A percentile compares a stretch with the other conserved stretches of the same genome.
Conservation (phyloP, 2,888 invertebrate species). For the Athrips mouffetella region DNA sequence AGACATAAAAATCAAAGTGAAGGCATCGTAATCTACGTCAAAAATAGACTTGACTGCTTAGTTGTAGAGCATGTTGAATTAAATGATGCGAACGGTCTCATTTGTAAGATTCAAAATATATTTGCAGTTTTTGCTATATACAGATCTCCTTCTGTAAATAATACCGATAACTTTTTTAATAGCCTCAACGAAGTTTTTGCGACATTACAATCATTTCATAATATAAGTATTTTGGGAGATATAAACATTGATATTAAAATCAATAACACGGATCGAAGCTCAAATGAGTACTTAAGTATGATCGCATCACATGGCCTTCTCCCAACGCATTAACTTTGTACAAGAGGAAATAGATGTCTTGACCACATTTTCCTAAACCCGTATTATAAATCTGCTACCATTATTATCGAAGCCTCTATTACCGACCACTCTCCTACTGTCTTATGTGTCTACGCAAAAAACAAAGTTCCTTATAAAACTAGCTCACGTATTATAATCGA, state of each 20-base stretch:
- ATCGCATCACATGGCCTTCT: constrained; percentile 21
- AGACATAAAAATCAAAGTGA: constrained; percentile 11
- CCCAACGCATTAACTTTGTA: constrained; percentile 20
- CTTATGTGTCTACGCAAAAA: no score
- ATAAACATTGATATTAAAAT: constrained; percentile 18
- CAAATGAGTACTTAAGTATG: constrained; percentile 17
- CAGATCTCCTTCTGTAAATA: constrained; percentile 15
- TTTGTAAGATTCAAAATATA: neutral
- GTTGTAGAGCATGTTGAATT: constrained; percentile 7
- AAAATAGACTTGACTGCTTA: neutral
- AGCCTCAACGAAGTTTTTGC: constrained; percentile 9
- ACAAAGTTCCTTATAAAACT: no score
- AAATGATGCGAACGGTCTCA: constrained; percentile 11
- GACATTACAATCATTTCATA: constrained; percentile 6
- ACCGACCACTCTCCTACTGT: constrained; percentile 16
- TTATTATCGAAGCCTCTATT: constrained; percentile 13
- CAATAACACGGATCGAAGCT: constrained; percentile 14
- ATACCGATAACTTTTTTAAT: constrained; percentile 15
- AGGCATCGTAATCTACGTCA: constrained; percentile 7
- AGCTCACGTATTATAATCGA: no score
- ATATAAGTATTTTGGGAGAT: constrained; percentile 17
- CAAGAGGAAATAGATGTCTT: constrained; percentile 20
- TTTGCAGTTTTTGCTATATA: constrained; percentile 17
- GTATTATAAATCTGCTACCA: neutral
- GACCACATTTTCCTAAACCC: constrained; percentile 24